A percentile compares a stretch with the other conserved stretches of the same genome.
phyloP scores from a whole-genome alignment of 2,113 vertebrate species.

The Pampusana beccarii region DNA sequence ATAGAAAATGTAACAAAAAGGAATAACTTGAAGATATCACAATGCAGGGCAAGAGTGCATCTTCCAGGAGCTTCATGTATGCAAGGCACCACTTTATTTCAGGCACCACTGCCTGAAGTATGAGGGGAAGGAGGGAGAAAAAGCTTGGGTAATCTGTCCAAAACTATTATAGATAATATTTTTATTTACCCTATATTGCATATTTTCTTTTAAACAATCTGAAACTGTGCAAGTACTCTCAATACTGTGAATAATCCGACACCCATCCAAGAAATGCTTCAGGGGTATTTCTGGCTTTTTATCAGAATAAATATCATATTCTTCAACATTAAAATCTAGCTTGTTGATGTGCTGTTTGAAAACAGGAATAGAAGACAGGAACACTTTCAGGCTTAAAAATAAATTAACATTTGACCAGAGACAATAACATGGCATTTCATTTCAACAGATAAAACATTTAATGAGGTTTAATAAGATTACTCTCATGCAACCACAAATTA shows the following conservation, averaged over 20 bases:
- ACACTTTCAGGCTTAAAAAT: background rate
- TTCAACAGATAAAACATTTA: background rate
- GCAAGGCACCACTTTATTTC: background rate
- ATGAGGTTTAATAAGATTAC: background rate
- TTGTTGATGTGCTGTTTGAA: background rate
- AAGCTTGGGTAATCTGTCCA: background rate
- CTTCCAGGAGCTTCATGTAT: background rate
- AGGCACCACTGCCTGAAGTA: background rate
- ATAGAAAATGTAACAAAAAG: background rate
- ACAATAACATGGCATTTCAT: background rate
- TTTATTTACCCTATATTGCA: background rate
- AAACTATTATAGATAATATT: background rate
- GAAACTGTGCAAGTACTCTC: background rate
- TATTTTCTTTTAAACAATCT: background rate
- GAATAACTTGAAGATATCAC: background rate
- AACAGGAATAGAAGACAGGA: background rate
- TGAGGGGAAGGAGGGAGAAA: fast-evolving
- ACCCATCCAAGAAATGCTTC: background rate
- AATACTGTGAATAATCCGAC: too few relatives aligned
- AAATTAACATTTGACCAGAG: background rate
- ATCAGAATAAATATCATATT: background rate
- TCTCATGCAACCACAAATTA: background rate
- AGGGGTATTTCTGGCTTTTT: background rate
- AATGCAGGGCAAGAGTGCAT: background rate
- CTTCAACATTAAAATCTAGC: background rate